phyloP scores from a whole-genome alignment of 2,797 vertebrate species.

The Clamator glandarius region DNA sequence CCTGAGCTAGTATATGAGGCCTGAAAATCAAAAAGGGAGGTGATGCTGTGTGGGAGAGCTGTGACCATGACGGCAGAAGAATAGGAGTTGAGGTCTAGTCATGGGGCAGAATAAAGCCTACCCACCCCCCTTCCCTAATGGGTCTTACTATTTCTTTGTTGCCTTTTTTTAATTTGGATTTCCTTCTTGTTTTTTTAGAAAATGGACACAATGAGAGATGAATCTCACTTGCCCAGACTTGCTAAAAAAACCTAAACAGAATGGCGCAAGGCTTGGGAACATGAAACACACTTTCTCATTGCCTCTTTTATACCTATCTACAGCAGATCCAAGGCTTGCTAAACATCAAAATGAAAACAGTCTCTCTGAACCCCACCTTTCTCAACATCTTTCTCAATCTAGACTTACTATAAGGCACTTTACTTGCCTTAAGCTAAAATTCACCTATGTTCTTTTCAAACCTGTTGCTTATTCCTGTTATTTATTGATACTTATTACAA shows the following conservation, averaged over 20 bases:
- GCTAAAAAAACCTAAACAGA: not conserved
- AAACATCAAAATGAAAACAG: not conserved
- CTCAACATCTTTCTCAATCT: not conserved
- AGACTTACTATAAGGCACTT: not conserved
- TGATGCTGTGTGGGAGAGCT: not conserved
- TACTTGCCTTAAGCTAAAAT: not conserved
- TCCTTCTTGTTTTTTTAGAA: not conserved
- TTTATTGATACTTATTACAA: not conserved
- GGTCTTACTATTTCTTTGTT: not conserved
- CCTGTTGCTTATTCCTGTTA: not conserved
- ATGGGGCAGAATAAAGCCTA: not conserved
- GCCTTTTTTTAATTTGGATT: not conserved
- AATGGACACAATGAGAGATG: not conserved
- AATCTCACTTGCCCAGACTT: not conserved
- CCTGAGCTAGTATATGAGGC: not conserved
- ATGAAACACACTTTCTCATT: not conserved
- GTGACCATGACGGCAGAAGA: not conserved
- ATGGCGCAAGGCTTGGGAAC: not conserved
- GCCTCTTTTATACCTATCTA: not conserved
- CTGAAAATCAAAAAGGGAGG: not conserved
- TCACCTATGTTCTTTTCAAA: not conserved
- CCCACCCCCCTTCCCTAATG: rapidly evolving
- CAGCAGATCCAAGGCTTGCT: not conserved
- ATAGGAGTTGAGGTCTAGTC: not conserved
- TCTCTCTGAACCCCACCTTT: not conserved